phyloP scores from a whole-genome alignment of 2,113 vertebrate species.

The Muntiacus muntjak region DNA sequence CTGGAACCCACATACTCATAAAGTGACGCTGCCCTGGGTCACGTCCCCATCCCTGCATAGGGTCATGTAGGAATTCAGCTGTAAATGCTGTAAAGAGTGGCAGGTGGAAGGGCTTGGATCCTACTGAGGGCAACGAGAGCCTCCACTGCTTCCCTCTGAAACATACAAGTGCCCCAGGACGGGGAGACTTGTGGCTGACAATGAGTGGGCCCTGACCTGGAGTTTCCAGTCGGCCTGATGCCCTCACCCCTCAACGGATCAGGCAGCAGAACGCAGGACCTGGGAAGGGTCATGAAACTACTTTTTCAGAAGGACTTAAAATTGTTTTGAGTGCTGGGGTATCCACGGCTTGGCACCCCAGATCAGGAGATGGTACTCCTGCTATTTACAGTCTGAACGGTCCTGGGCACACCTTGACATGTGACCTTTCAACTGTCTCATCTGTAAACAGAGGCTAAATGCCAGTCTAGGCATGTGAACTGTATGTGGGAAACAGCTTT shows the following conservation, averaged over 20 bases:
- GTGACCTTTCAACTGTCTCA: not conserved
- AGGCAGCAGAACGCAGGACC: not conserved
- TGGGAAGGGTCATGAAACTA: not conserved
- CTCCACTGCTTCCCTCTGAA: not conserved
- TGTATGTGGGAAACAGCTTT: not conserved
- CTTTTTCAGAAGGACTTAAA: not conserved
- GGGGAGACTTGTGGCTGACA: not conserved
- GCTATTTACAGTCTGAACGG: not conserved
- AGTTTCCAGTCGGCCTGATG: not conserved
- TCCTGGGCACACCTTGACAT: not conserved
- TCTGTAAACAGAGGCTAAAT: not conserved
- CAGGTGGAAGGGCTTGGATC: not conserved
- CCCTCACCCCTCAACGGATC: not conserved
- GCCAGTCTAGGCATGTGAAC: too few relatives aligned
- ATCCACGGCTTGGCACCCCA: not conserved
- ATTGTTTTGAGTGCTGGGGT: not conserved
- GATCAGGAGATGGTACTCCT: not conserved
- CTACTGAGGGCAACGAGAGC: not conserved
- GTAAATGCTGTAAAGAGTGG: not conserved
- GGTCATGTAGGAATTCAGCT: not conserved
- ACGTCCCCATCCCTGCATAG: too few relatives aligned
- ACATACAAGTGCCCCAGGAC: fast-evolving
- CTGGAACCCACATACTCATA: not conserved
- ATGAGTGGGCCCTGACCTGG: not conserved
- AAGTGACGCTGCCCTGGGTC: not conserved